Evolutionary conservation across 2,797 vertebrate species (phyloP), one percentile per base, ranked within the genome.

Genomic region (Parauchenoglanis ngamensis): DNA sequence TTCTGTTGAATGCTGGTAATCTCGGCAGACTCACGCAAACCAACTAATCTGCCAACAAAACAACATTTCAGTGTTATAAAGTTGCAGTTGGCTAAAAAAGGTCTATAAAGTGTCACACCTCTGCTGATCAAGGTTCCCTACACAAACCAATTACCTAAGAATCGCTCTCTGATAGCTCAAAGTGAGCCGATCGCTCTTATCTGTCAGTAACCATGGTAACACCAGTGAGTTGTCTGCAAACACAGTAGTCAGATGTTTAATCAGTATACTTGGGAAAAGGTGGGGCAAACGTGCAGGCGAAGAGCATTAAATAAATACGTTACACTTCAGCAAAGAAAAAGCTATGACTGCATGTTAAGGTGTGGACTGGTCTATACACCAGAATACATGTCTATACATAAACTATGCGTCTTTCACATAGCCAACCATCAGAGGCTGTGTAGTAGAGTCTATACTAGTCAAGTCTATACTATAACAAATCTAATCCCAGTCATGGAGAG

Each of bases 191-290:
- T 87, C 85, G 72, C 40, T 44, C 83, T 87, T 88, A 88, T 89
- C 81, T 85, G 21, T 83, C 63, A 61, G 87, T 87, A 61, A 35
- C 87, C 76, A 61, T 49, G 77, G 76, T 70, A 88, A 90, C 88
- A 83, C 88, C 84, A 88, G 89, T 87, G 19, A 88, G 46, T 56
- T 78, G 70, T 68, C 61, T n/a, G 87, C 85, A 90, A 91, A 91
- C 87, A 87, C 63, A 72, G 19, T 63, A 57, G 59, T 76, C 86
- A 87, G 46, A 78, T 82, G 86, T 72, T 80, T 84, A 87, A 85
- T 83, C 86, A 86, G 81, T 82, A 3, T 67, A 73, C 35, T 44
- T 49, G 10, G 68, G 15, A 44, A 78, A 85, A 83, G 81, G 85
- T 21, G 84, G 86, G 82, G 52, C 35, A 70, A 83, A 75, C 57